These are phyloP conservation scores for Varanus salvator DNA, from an alignment of 2,113 vertebrate species.

Conservation along the genomic window DNA sequence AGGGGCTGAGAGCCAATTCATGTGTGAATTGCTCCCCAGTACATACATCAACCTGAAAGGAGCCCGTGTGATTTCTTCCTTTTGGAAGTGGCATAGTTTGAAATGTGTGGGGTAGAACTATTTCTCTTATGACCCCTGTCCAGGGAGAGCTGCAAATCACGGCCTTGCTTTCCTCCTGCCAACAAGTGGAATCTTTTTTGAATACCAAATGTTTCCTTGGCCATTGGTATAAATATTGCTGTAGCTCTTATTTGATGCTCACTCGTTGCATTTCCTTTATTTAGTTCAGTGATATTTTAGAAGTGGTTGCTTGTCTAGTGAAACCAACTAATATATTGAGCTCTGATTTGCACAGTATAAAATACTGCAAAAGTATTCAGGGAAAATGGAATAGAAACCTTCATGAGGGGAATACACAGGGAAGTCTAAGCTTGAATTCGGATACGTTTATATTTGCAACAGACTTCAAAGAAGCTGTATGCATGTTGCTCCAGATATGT, in stretches of 20 bases:
- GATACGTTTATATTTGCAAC: too few species aligned
- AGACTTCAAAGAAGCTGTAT: not conserved
- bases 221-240: not conserved
- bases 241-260: not conserved
- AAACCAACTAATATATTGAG: too few species aligned
- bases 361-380: not conserved
- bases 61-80: too few species aligned
- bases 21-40: not conserved
- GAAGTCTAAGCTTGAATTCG: not conserved
- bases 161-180: not conserved
- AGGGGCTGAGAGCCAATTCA: not conserved
- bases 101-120: too few species aligned
- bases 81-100: not conserved
- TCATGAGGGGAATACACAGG: not conserved
- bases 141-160: not conserved
- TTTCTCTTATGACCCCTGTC: not conserved
- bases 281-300: not conserved
- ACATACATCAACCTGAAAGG: not conserved
- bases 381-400: not conserved
- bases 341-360: too few species aligned
- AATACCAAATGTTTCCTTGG: not conserved
- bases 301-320: too few species aligned
- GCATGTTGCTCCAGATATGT: not conserved
- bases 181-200: not conserved
- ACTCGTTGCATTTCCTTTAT: not conserved